A percentile compares a stretch with the other conserved stretches of the same genome.
These are phyloP conservation scores for Haliclona indistincta DNA, from an alignment of 37 sponge, comb jelly and placozoan species.

Conservation along the genomic window DNA sequence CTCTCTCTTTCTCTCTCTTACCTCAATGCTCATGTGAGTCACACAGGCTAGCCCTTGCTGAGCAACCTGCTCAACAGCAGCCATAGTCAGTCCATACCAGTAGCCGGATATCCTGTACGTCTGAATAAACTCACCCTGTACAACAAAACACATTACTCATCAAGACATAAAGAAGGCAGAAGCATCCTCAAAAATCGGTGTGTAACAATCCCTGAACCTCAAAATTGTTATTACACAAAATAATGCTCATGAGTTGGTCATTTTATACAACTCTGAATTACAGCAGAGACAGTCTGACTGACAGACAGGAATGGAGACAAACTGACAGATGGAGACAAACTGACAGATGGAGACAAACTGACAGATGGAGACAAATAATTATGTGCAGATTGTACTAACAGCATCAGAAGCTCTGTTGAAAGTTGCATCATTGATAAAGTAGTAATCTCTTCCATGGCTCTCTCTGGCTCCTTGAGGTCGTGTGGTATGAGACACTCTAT, in stretches of 20 bases:
- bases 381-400: constrained; percentile 10
- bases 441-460: constrained; percentile 71
- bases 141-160: not conserved
- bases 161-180: not conserved
- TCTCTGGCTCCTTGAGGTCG: constrained; percentile 40
- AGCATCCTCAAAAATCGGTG: too few relatives aligned
- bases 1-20: not conserved
- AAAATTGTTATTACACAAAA: too few relatives aligned
- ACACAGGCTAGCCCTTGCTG: constrained; percentile 81
- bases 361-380: not conserved
- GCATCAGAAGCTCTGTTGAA: constrained; percentile 56
- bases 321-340: too few relatives aligned
- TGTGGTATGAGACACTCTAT: constrained; percentile 79
- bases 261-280: too few relatives aligned
- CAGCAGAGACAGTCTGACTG: too few relatives aligned
- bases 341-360: not conserved
- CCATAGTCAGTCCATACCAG: constrained; percentile 79
- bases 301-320: too few relatives aligned
- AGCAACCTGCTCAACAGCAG: constrained; percentile 85
- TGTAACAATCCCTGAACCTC: too few relatives aligned
- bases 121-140: constrained; percentile 82
- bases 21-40: constrained; percentile 76
- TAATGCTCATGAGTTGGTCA: too few relatives aligned
- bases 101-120: constrained; percentile 14
- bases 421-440: constrained; percentile 56